Conservation (phyloP, 2,888 invertebrate species). For the Coelogynopora nodosa region DNA sequence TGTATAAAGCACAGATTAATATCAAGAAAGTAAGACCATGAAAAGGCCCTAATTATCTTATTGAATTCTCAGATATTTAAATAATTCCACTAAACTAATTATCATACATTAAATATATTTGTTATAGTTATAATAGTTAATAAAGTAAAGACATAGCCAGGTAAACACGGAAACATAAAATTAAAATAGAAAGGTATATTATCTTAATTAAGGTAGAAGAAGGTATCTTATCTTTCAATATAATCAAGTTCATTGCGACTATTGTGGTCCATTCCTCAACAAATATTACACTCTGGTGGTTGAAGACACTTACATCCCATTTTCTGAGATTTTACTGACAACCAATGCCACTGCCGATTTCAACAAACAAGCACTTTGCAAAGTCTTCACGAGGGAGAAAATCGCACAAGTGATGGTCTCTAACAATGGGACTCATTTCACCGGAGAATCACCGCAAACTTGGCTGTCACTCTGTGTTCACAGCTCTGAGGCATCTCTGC, state of each 20-base stretch:
- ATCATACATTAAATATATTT: too few relatives aligned
- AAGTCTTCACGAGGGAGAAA: background rate
- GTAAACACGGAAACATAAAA: too few relatives aligned
- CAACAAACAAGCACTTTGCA: background rate
- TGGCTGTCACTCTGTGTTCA: slow-evolving; percentile 14
- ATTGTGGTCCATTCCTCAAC: background rate
- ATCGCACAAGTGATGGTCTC: slow-evolving; percentile 19
- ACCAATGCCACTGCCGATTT: background rate
- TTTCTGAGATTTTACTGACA: slow-evolving; percentile 13
- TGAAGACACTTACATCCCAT: background rate
- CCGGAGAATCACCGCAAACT: background rate
- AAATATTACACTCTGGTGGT: background rate
- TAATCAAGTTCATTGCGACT: background rate
- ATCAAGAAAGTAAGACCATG: too few relatives aligned
- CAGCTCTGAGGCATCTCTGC: background rate
- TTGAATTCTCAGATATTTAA: too few relatives aligned
- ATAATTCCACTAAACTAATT: too few relatives aligned
- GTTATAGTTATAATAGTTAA: too few relatives aligned
- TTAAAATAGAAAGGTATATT: too few relatives aligned
- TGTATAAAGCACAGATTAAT: too few relatives aligned
- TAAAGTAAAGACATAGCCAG: too few relatives aligned
- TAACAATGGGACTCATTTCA: slow-evolving; percentile 25
- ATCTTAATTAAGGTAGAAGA: too few relatives aligned
- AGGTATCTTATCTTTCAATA: too few relatives aligned
- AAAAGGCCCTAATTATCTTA: too few relatives aligned